These are phyloP conservation scores for Drosophila seclusa DNA, from an alignment of 2,888 invertebrate genomes.

Conservation along the genomic window DNA sequence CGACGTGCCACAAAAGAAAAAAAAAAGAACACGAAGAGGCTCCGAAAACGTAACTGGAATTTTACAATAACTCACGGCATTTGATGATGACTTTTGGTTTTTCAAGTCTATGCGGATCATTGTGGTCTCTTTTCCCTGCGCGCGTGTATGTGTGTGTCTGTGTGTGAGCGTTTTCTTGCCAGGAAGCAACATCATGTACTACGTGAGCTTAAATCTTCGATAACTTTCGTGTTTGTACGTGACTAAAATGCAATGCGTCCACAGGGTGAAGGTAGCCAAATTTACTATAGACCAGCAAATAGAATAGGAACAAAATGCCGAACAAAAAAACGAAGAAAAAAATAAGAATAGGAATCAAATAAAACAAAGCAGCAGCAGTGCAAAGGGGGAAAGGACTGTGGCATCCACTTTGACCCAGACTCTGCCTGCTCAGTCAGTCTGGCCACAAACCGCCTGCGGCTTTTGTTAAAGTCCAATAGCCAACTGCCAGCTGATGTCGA, in stretches of 20 bases:
- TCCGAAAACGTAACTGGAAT: constrained; percentile 51
- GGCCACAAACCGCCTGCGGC: constrained; percentile 36
- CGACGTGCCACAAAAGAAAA: constrained; percentile 27
- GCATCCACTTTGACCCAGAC: constrained; percentile 5
- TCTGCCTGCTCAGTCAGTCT: constrained; percentile 15
- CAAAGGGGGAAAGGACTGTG: neutral
- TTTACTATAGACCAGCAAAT: constrained; percentile 31
- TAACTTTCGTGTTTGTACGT: constrained; percentile 73
- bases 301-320: constrained; percentile 46
- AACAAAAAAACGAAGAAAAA: constrained; percentile 7
- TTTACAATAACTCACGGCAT: constrained; percentile 76
- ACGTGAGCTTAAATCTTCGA: constrained; percentile 80
- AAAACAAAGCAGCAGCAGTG: constrained; percentile 9
- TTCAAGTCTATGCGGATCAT: constrained; percentile 27
- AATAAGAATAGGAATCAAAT: neutral
- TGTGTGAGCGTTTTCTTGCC: constrained; percentile 39
- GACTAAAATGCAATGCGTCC: constrained; percentile 74
- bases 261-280: constrained; percentile 41
- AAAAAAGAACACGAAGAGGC: constrained; percentile 24
- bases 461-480: constrained; percentile 43
- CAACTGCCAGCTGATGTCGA: constrained; percentile 39
- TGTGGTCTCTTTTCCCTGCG: constrained; percentile 8
- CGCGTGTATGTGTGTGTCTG: constrained; percentile 7
- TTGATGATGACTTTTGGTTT: constrained; percentile 72
- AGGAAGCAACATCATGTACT: constrained; percentile 71